These are phyloP conservation scores for Campoletis sonorensis DNA, from an alignment of 1,140 invertebrate species.

Conservation along the genomic window DNA sequence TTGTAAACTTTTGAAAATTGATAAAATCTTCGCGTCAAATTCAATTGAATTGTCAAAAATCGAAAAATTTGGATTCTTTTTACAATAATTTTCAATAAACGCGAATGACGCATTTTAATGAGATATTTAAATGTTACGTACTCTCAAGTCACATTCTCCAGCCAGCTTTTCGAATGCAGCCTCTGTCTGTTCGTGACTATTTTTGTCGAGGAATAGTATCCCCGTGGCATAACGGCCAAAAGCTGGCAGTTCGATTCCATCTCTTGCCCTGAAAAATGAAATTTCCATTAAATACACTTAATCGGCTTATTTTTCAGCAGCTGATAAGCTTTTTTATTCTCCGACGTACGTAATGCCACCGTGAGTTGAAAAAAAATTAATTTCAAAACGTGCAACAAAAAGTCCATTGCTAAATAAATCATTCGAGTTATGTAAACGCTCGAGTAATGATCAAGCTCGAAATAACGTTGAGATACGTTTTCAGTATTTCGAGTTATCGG, in stretches of 20 bases:
- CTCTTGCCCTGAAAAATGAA: slow-evolving; percentile 80
- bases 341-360: not conserved
- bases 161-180: slow-evolving; percentile 89
- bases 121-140: slow-evolving; percentile 60
- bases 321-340: not conserved
- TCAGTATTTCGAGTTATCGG: too few relatives aligned
- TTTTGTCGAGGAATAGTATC: slow-evolving; percentile 93
- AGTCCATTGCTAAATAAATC: not conserved
- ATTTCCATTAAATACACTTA: not conserved
- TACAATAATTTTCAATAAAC: not conserved
- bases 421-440: not conserved
- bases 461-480: not conserved
- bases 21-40: too few relatives aligned
- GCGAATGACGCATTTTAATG: not conserved
- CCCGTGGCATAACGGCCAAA: slow-evolving; percentile 96
- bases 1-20: slow-evolving; percentile 26
- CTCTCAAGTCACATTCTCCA: slow-evolving; percentile 86
- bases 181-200: slow-evolving; percentile 89
- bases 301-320: too few relatives aligned
- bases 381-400: not conserved
- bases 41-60: too few relatives aligned
- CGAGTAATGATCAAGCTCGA: not conserved
- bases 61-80: not conserved
- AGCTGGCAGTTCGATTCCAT: slow-evolving; percentile 88
- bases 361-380: not conserved